Base-by-base conservation (phyloP, 2,797 vertebrate genomes). In the Decapterus maruadsi region DNA sequence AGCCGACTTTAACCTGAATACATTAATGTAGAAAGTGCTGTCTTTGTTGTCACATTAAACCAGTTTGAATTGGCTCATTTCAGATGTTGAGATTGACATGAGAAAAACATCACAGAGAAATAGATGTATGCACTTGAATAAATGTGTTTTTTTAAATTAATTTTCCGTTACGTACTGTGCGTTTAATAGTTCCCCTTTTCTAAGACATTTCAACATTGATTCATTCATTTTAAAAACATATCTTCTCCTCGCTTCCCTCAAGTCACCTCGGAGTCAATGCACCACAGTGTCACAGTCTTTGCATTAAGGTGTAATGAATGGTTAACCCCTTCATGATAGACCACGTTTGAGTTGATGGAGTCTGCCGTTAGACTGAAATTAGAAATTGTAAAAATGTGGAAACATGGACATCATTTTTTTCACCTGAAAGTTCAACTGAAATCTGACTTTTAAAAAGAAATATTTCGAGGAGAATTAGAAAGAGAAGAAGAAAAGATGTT, bases 1-100 rank as follows among this genome's bases (percentile, higher is more conserved):
- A 20, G 60, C 61, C 59, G 69, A 69, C 65, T 87, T 89, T 59
- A 46, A 60, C 80, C 45, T 61, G 81, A 89, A 86, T 87, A 77
- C 36, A 81, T 90, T 84, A 80, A 68, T 53, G 51, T 22, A 40
- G 20, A 65, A 68, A 31, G 26, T 46, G 22, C 48, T 69, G 17
- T 60, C 9, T 67, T 46, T 19, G n/a, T 75, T 62, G 50, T 43
- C 36, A n/a, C 40, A 1, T 54, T 46, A 45, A 34, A 36, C 59
- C 19, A 45, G 11, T 7, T 65, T 10, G 9, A 54, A 55, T 56
- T 3, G 2, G 2, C 36, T 43, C 0, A 20, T 54, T 70, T 68
- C 56, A 8, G 20, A 17, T 43, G 0, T 29, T 9, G 14, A 54
- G 51, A 26, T 61, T 7, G 61, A 13, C 0, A 45, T 45, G 4